Percentiles rank a stretch among this genome's conserved stretches.
These are phyloP conservation scores for Xestia sexstrigata DNA, from an alignment of 2,888 invertebrate genomes.

Conservation along the genomic window DNA sequence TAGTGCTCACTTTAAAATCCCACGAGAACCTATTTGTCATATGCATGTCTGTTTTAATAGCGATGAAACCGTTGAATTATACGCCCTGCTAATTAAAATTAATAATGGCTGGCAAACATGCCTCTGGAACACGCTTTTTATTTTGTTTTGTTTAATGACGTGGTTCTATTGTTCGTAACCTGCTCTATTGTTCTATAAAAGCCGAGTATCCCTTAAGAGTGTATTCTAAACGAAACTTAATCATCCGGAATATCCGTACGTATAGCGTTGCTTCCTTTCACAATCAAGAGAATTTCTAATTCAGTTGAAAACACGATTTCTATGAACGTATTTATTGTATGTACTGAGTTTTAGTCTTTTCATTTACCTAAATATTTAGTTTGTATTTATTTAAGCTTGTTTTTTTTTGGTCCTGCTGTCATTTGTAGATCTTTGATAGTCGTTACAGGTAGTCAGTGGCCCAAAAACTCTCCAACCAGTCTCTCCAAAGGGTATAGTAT, in stretches of 20 bases:
- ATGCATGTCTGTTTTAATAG: neutral
- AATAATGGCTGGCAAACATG: neutral
- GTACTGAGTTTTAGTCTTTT: too few relatives aligned
- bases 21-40: too few relatives aligned
- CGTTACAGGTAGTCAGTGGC: too few relatives aligned
- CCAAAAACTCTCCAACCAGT: too few relatives aligned
- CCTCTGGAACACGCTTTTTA: too few relatives aligned
- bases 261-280: neutral
- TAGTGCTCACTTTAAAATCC: too few relatives aligned
- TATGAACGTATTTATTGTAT: neutral
- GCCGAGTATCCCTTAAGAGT: too few relatives aligned
- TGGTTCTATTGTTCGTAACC: neutral
- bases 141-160: neutral
- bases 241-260: neutral
- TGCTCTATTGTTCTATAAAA: constrained; percentile 2
- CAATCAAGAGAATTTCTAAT: neutral
- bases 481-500: too few relatives aligned
- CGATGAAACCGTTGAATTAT: neutral
- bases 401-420: too few relatives aligned
- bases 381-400: too few relatives aligned
- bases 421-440: too few relatives aligned
- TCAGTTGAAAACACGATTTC: neutral
- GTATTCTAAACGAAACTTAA: neutral
- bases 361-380: too few relatives aligned
- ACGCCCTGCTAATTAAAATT: constrained; percentile 14